Percentiles rank a stretch among this genome's conserved stretches.
phyloP scores from a whole-genome alignment of 1,140 invertebrate species.

The Bombus confusus region DNA sequence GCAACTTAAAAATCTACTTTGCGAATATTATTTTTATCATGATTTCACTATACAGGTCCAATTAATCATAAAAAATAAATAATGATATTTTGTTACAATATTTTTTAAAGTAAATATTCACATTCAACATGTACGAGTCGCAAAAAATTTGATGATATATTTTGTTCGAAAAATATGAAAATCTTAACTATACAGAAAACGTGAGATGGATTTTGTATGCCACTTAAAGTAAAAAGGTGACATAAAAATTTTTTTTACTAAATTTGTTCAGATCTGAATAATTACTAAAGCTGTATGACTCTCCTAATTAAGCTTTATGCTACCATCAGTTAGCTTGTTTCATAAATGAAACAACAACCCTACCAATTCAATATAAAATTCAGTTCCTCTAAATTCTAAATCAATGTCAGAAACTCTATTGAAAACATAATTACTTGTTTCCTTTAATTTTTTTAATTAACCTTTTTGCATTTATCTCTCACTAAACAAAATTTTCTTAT shows the following conservation, averaged over 20 bases:
- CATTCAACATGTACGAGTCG: neutral
- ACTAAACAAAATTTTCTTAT: slow-evolving; percentile 50
- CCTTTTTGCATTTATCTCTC: neutral
- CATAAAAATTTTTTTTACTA: neutral
- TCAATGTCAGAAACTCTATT: slow-evolving; percentile 26
- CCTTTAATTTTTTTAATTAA: slow-evolving; percentile 7
- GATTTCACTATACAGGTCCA: slow-evolving; percentile 8
- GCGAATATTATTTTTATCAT: neutral
- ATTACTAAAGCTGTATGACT: slow-evolving; percentile 4
- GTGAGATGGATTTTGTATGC: neutral
- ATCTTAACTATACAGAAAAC: neutral
- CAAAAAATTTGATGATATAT: neutral
- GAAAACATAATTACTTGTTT: slow-evolving; percentile 17
- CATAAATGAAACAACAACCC: slow-evolving; percentile 33
- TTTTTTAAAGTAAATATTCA: slow-evolving; percentile 3
- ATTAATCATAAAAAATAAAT: slow-evolving; percentile 37
- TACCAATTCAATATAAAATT: slow-evolving; percentile 28
- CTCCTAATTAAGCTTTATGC: neutral
- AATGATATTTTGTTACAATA: slow-evolving; percentile 14
- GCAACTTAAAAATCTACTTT: slow-evolving; percentile 6
- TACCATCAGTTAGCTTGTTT: slow-evolving; percentile 4
- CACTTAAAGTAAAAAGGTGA: neutral
- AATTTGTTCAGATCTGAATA: slow-evolving; percentile 24
- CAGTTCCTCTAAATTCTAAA: slow-evolving; percentile 9
- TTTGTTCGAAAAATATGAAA: slow-evolving; percentile 1